Evolutionary conservation across 2,888 invertebrate genomes (phyloP), one percentile per base, ranked within the genome.

Genomic region (Erannis defoliaria): DNA sequence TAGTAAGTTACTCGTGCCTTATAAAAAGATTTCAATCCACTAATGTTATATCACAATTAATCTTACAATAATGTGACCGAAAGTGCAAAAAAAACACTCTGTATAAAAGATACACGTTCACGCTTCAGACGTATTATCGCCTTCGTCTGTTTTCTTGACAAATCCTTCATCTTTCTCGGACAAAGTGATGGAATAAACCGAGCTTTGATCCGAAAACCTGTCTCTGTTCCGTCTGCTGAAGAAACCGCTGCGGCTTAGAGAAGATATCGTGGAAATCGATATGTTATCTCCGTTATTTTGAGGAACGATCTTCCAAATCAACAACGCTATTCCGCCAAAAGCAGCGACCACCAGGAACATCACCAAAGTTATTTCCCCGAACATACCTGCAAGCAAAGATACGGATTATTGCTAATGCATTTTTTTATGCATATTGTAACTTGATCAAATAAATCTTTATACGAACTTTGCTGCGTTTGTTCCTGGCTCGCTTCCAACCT

Each of bases 301-400:
- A 31, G 94, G 94, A 31, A 94, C 93, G 75, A 94, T 86, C 77
- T 94, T 94, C 86, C 94, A 90, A 64, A 94, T 93, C 51, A 94
- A 76, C 35, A 94, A 82, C 2, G 94, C 93, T 38, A 94, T 83
- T 9, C 94, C 94, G 21, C 94, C 94, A 61, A 94, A 91, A 21
- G 94, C 94, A 16, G 94, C 93, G n/a, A 94, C 91, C 54, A 94
- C 93, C 57, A 94, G 76, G 77, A 94, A 93, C 78, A 94, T 93
- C 31, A 94, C 93, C 38, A 94, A 68, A 3, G 90, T 84, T 42
- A 94, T 85, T 77, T 93, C 93, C 16, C 93, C 91, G 62, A 88
- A 86, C 74, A 86, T 86, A 76, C 88, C 93, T 94, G 86, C 16
- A 90, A 89, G 57, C 56, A 70, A 18, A 19, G 29, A 45, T 23